Base-by-base conservation (phyloP, 2,888 invertebrate species). In the Lepeophtheirus nordmannii region DNA sequence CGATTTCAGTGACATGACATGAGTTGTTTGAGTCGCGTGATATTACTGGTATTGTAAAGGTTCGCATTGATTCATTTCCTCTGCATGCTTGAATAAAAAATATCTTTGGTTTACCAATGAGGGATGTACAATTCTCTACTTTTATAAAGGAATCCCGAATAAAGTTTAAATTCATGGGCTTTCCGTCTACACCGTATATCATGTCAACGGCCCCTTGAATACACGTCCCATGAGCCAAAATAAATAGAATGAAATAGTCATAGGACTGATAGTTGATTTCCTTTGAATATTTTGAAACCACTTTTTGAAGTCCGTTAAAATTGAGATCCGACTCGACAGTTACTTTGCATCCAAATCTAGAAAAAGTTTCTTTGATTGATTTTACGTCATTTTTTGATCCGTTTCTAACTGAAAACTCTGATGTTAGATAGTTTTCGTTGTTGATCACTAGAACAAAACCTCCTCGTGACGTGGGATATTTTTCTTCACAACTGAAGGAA, bases 161-260 rank as follows among this genome's bases (percentile, higher is more conserved):
- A 46, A 17, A n/a, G 53, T 46, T 46, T 17, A 46, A 14, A n/a
- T 46, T 46, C 14, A 46, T 3, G 53, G 53, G 53, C 5, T n/a
- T 17, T 5, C 53, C 53, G 8, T 46, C 53, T 46, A 17, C 17
- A 17, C 53, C 53, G 53, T n/a, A 46, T n/a, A 46, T 46, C 14
- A 46, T 8, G 53, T 46, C 53, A 2, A 14, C 53, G 14, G n/a
- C n/a, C 8, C 53, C 53, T 17, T 46, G n/a, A 46, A n/a, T 17
- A 8, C 17, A 17, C 14, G 53, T 46, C 5, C 53, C 53, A 46
- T 46, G 53, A 3, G 53, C 53, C 53, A 46, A 46, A 30, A 46
- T 46, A 17, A 46, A 46, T 46, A 46, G 53, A 46, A 46, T 46
- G 53, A 46, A 46, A 17, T 46, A 46, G 53, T 46, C 53, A 46